Percentiles rank a stretch among this genome's conserved stretches.
phyloP scores from a whole-genome alignment of 2,888 invertebrate genomes.

The Aphidoletes aphidimyza region DNA sequence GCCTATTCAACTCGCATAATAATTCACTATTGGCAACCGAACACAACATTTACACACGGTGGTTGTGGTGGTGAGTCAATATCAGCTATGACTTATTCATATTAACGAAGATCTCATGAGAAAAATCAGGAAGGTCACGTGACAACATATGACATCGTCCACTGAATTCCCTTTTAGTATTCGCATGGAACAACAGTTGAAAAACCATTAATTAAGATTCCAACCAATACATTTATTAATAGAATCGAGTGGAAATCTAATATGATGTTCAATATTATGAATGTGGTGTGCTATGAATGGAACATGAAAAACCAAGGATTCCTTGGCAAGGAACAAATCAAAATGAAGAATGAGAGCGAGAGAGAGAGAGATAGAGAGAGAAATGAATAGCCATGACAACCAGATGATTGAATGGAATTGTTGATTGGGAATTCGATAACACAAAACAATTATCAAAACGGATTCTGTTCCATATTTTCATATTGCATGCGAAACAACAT shows the following conservation, averaged over 20 bases:
- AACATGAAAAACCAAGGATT: not conserved
- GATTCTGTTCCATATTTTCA: not conserved
- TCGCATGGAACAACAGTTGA: not conserved
- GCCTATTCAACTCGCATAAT: slow-evolving; percentile 26
- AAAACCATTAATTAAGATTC: slow-evolving; percentile 43
- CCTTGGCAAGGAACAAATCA: not conserved
- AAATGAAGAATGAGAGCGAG: not conserved
- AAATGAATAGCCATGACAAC: not conserved
- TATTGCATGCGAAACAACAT: not conserved
- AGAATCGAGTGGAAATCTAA: not conserved
- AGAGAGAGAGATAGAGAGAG: not conserved
- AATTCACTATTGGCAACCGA: not conserved
- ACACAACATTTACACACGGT: too few species aligned
- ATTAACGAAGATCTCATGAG: not conserved
- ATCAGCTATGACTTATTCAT: not conserved
- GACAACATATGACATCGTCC: slow-evolving; percentile 30
- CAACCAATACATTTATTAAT: not conserved
- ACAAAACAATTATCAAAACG: not conserved
- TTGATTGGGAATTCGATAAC: not conserved
- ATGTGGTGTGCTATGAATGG: not conserved
- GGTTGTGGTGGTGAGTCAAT: too few species aligned
- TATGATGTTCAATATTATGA: not conserved
- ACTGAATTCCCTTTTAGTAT: not conserved
- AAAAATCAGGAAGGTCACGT: not conserved
- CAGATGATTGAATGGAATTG: not conserved